Conservation (phyloP, 2,888 invertebrate genomes). For the Tetropium fuscum region DNA sequence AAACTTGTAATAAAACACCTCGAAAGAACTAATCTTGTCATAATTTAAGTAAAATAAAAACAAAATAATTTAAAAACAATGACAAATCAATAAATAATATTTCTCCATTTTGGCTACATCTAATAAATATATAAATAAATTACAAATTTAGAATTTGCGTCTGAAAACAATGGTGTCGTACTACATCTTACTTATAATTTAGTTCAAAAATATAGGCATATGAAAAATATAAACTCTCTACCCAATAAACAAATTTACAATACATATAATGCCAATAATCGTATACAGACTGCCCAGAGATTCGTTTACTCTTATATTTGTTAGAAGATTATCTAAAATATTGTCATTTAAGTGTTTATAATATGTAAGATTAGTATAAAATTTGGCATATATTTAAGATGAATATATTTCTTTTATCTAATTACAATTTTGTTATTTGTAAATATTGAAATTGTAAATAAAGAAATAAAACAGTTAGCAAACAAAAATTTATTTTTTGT, state of each 20-base stretch:
- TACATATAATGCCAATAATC: conserved; percentile 21
- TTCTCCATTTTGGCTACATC: conserved; percentile 36
- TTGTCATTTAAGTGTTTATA: too few species aligned
- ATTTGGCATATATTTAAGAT: too few species aligned
- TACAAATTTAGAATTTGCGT: conserved; percentile 59
- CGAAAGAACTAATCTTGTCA: conserved; percentile 59
- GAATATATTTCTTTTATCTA: too few species aligned
- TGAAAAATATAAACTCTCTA: conserved; percentile 38
- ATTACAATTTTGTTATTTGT: too few species aligned
- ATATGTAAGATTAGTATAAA: too few species aligned
- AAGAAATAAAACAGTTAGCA: too few species aligned
- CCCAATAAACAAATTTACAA: conserved; percentile 7
- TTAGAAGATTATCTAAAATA: too few species aligned
- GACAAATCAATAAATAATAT: conserved; percentile 53
- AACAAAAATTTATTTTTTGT: too few species aligned
- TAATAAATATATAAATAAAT: conserved; percentile 45
- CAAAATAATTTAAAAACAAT: conserved; percentile 54
- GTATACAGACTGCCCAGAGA: neutral
- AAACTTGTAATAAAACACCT: conserved; percentile 51
- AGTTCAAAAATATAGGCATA: conserved; percentile 41
- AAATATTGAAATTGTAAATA: too few species aligned
- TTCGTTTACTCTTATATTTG: too few species aligned
- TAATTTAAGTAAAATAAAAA: conserved; percentile 56
- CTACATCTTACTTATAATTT: conserved; percentile 50
- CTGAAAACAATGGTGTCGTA: conserved; percentile 58